phyloP scores from a whole-genome alignment of 2,113 vertebrate species.

The Paradoxurus hermaphroditus region DNA sequence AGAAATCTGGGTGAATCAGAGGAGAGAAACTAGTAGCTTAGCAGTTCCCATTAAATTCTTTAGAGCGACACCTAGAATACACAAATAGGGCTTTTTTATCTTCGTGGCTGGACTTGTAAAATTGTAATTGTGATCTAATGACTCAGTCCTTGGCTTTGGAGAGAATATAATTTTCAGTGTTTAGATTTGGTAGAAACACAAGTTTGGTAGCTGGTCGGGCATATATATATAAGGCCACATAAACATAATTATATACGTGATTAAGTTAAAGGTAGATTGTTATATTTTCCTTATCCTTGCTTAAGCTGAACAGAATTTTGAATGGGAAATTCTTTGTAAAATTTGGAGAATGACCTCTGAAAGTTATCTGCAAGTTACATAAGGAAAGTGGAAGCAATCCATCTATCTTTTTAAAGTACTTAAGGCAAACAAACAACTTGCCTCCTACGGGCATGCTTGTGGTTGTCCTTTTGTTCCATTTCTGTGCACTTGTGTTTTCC shows the following conservation, averaged over 20 bases:
- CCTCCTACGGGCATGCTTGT: background rate
- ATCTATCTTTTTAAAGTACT: background rate
- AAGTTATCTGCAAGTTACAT: background rate
- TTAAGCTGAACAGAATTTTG: background rate
- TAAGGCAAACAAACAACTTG: background rate
- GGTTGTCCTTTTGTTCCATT: background rate
- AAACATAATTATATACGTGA: background rate
- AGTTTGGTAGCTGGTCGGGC: background rate
- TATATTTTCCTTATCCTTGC: background rate
- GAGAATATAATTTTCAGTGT: background rate
- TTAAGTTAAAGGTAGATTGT: background rate
- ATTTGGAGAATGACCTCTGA: background rate
- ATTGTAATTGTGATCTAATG: background rate
- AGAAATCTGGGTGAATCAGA: slow-evolving; percentile 23
- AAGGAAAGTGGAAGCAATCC: background rate
- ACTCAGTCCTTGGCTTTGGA: slow-evolving; percentile 20
- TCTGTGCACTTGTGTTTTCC: background rate
- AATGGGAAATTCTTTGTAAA: background rate
- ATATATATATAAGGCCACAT: background rate
- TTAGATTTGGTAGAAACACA: background rate
- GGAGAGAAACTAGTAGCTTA: slow-evolving; percentile 12
- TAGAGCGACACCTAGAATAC: background rate
- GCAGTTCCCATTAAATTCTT: background rate
- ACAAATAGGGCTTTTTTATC: background rate
- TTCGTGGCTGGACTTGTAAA: background rate